Conservation (phyloP, 2,113 vertebrate species). For the Varanus salvator region DNA sequence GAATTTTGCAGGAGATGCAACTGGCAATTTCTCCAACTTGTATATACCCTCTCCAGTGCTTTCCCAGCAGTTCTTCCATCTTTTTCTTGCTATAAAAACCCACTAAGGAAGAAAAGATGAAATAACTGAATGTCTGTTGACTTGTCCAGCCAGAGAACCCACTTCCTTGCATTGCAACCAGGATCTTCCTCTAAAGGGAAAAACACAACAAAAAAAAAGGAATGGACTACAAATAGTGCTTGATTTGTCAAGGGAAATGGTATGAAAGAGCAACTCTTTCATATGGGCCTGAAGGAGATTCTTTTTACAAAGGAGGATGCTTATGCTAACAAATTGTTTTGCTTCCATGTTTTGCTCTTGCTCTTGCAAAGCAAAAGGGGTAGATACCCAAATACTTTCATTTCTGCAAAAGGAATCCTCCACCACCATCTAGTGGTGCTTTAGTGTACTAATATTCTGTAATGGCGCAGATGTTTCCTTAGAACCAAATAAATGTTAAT, state of each 20-base stretch:
- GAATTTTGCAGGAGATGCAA: background rate
- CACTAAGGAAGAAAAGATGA: too few species aligned
- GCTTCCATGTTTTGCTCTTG: background rate
- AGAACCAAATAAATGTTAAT: background rate
- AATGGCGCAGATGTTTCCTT: background rate
- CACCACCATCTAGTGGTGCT: conserved; percentile 45
- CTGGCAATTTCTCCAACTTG: background rate
- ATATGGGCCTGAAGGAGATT: background rate
- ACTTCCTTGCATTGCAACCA: background rate
- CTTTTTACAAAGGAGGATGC: background rate
- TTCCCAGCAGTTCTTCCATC: too few species aligned
- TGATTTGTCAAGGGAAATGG: background rate
- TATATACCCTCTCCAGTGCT: background rate
- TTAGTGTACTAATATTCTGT: background rate
- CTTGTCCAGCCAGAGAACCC: too few species aligned
- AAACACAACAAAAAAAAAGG: background rate
- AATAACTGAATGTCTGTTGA: too few species aligned
- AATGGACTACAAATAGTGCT: background rate
- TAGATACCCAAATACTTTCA: too few species aligned
- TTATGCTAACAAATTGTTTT: background rate
- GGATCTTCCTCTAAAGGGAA: background rate
- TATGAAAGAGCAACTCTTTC: background rate
- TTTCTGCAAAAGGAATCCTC: background rate
- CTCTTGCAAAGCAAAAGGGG: background rate
- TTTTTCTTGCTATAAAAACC: too few species aligned